phyloP scores from a whole-genome alignment of 2,797 vertebrate genomes.

The Pampus argenteus region DNA sequence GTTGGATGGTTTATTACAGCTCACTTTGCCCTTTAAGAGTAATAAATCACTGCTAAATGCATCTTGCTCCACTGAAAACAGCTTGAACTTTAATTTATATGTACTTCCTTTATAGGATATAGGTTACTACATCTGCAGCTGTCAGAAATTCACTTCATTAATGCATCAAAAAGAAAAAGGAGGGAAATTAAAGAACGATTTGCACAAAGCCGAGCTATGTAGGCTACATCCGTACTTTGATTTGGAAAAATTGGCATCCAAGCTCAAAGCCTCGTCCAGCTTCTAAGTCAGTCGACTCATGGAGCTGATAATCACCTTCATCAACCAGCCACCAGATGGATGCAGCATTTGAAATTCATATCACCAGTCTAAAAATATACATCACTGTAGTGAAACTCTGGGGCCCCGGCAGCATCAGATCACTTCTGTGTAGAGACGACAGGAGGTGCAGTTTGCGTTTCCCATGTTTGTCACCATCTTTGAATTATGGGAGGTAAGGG shows the following conservation, averaged over 20 bases:
- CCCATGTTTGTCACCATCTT: constrained; percentile 7
- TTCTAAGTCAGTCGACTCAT: constrained; percentile 2
- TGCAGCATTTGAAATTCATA: constrained; percentile 41
- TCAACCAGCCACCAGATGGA: constrained; percentile 32
- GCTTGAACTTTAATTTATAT: constrained; percentile 18
- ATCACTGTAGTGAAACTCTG: constrained; percentile 17
- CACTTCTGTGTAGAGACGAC: background rate
- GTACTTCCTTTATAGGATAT: background rate
- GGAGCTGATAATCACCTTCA: constrained; percentile 15
- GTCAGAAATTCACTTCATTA: constrained; percentile 23
- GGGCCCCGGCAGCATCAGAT: constrained; percentile 2
- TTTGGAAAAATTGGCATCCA: too few relatives aligned
- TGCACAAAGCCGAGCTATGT: background rate
- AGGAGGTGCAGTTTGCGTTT: too few relatives aligned
- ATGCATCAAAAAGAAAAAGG: background rate
- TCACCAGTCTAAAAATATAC: constrained; percentile 25
- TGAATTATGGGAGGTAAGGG: background rate
- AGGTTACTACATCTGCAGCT: background rate
- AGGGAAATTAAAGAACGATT: constrained; percentile 14
- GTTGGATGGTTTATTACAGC: background rate
- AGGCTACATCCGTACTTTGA: background rate
- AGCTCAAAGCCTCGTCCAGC: constrained; percentile 9
- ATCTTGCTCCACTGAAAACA: background rate
- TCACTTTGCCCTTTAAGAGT: constrained; percentile 14
- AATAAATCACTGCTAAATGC: constrained; percentile 15